Evolutionary conservation across 2,113 vertebrate genomes (phyloP).

Genomic region (Passer domesticus): DNA sequence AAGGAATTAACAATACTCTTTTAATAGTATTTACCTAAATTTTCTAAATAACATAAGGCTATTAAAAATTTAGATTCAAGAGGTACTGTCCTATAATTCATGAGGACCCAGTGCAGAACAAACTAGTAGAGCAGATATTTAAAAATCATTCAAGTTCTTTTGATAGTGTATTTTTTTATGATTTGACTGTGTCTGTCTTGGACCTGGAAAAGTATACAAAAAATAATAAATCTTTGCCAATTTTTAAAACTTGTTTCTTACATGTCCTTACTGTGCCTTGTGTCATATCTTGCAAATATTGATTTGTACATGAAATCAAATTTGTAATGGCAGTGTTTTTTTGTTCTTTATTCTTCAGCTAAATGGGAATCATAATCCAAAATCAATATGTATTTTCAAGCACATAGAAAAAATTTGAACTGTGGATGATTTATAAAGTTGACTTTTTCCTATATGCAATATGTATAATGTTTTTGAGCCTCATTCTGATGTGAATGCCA

Average conservation of each 20-base stretch:
- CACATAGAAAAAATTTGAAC: neutral
- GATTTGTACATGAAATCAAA: constrained; percentile 7
- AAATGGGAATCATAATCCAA: constrained; percentile 42
- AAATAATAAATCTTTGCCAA: neutral
- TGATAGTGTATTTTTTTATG: rapidly evolving
- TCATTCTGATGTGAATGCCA: neutral
- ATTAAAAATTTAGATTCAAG: neutral
- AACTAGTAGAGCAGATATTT: neutral
- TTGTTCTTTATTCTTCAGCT: constrained; percentile 12
- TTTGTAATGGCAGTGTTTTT: neutral
- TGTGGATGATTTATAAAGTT: neutral
- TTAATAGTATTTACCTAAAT: neutral
- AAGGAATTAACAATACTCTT: neutral
- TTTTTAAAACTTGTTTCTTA: neutral
- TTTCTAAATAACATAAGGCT: neutral
- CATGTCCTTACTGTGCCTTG: neutral
- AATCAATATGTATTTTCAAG: constrained; percentile 36
- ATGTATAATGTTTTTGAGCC: neutral
- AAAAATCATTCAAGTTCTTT: neutral
- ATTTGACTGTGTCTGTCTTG: neutral
- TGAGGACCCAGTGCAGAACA: neutral
- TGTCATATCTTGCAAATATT: constrained; percentile 1
- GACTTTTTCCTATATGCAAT: neutral
- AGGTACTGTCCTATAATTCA: neutral
- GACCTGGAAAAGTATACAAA: neutral